These are phyloP conservation scores for Cyclura pinguis DNA, from an alignment of 2,797 vertebrate species.

Conservation along the genomic window DNA sequence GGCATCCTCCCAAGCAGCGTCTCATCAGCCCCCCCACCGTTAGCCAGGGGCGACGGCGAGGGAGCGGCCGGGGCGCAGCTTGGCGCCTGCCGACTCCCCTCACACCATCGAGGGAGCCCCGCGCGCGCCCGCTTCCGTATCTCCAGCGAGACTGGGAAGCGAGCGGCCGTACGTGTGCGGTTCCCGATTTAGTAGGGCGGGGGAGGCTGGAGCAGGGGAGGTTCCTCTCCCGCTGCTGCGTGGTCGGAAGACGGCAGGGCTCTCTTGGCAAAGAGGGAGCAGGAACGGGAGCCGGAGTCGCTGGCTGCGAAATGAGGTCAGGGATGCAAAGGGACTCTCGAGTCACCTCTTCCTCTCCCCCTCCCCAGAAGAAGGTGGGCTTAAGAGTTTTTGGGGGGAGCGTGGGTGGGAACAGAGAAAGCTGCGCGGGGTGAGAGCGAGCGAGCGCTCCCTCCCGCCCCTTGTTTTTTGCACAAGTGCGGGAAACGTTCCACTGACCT, in stretches of 20 bases:
- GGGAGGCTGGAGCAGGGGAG: neutral
- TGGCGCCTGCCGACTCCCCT: neutral
- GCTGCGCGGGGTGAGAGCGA: constrained; percentile 28
- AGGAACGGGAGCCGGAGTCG: constrained; percentile 7
- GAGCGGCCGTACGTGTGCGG: neutral
- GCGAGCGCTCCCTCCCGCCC: constrained; percentile 56
- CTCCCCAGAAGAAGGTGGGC: constrained; percentile 22
- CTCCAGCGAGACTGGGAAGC: neutral
- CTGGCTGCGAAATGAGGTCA: constrained; percentile 69
- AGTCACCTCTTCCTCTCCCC: neutral
- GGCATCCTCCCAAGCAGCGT: constrained; percentile 50
- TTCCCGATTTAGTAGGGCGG: neutral
- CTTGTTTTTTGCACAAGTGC: constrained; percentile 78
- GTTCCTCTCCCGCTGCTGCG: neutral
- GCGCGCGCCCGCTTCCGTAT: neutral
- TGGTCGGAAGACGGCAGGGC: neutral
- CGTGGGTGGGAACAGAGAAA: neutral
- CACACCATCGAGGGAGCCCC: neutral
- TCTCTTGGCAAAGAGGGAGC: neutral
- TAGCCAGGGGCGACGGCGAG: neutral
- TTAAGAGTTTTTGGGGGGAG: constrained; percentile 1
- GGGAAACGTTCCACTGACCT: constrained; percentile 88
- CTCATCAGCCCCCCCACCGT: constrained; percentile 14
- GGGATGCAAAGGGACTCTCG: constrained; percentile 32
- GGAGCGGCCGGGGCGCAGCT: neutral